A percentile compares a stretch with the other conserved stretches of the same genome.
Conservation (phyloP, 2,113 vertebrate genomes). For the Regulus satrapa region DNA sequence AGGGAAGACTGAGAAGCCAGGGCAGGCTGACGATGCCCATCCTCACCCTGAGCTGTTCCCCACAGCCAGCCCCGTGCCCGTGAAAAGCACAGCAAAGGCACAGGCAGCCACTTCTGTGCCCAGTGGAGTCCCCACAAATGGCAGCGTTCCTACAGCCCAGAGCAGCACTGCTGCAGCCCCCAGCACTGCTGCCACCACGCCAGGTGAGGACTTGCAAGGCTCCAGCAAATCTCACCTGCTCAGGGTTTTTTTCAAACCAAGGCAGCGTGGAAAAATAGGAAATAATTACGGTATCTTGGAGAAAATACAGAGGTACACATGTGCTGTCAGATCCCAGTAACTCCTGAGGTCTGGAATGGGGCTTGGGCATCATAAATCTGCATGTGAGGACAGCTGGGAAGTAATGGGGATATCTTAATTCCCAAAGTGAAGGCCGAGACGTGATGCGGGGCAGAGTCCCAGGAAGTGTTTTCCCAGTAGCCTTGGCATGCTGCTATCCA, state of each 20-base stretch:
- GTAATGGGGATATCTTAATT: not conserved
- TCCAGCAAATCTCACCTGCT: not conserved
- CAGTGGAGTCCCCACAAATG: conserved; percentile 8
- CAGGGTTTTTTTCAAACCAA: not conserved
- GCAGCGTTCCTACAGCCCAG: not conserved
- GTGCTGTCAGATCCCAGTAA: not conserved
- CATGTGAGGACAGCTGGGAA: not conserved
- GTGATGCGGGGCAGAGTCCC: not conserved
- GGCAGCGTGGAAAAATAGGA: not conserved
- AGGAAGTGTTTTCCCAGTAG: not conserved
- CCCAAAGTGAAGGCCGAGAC: not conserved
- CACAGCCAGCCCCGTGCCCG: not conserved
- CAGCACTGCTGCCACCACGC: conserved; percentile 43
- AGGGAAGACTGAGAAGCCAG: conserved; percentile 54
- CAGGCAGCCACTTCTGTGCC: not conserved
- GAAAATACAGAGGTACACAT: accelerated
- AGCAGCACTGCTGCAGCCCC: not conserved
- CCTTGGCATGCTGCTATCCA: not conserved
- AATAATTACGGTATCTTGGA: not conserved
- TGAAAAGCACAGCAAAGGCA: not conserved
- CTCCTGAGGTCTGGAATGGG: not conserved
- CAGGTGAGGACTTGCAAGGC: conserved; percentile 56
- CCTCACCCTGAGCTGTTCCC: not conserved
- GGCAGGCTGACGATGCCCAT: not conserved
- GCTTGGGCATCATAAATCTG: not conserved